Percentiles rank a stretch among this genome's conserved stretches.
Evolutionary conservation across 53 echinoderm and acorn worm species (phyloP).

Genomic region (Echinometra lucunter): DNA sequence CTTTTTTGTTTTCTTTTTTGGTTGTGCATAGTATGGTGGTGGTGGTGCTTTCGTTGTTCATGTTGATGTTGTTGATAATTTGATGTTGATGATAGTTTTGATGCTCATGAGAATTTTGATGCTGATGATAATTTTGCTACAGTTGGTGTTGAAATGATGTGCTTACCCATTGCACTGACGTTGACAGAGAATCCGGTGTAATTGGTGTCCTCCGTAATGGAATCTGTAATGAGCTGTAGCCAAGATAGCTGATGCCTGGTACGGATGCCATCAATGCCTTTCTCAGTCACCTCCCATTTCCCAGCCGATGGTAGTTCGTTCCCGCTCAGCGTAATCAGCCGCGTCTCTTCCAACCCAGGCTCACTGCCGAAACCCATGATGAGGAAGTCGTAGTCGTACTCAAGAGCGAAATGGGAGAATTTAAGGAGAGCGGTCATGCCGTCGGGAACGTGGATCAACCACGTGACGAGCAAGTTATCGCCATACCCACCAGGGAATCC

Average conservation of each 20-base stretch:
- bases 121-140: too few relatives aligned
- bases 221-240: slow-evolving; percentile 48
- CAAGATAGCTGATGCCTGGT: slow-evolving; percentile 46
- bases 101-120: too few relatives aligned
- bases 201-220: background rate
- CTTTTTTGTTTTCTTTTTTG: too few relatives aligned
- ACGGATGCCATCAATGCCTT: background rate
- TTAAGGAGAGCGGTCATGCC: slow-evolving; percentile 1
- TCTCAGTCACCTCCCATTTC: background rate
- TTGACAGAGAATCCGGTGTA: slow-evolving; percentile 21
- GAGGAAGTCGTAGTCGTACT: slow-evolving; percentile 54
- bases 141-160: too few relatives aligned
- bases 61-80: too few relatives aligned
- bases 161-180: slow-evolving; percentile 14
- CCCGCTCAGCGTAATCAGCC: slow-evolving; percentile 46
- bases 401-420: slow-evolving; percentile 16
- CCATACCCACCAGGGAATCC: background rate
- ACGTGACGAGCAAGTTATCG: slow-evolving; percentile 1
- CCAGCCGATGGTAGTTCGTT: background rate
- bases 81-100: too few relatives aligned
- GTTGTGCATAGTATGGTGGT: too few relatives aligned
- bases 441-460: slow-evolving; percentile 1
- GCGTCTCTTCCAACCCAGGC: slow-evolving; percentile 21
- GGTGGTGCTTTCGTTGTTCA: too few relatives aligned
- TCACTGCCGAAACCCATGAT: slow-evolving; percentile 28